Evolutionary conservation across 2,113 vertebrate species (phyloP), one percentile per base, ranked within the genome.

Genomic region (Oceanodroma tethys): DNA sequence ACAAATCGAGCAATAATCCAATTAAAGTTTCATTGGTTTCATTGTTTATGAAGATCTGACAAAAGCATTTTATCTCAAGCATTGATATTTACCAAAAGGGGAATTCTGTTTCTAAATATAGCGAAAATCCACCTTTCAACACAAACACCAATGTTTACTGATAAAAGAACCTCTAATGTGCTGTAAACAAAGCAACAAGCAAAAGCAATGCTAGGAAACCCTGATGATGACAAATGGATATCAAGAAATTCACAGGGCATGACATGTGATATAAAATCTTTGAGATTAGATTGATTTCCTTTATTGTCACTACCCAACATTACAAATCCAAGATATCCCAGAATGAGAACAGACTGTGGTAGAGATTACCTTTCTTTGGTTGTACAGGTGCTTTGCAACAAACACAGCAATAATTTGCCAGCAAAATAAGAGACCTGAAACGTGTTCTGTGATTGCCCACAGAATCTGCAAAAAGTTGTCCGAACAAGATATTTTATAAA

Each of bases 41-140:
- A 74, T 88, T 96, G 79, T 76, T 90, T 95, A 80, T 90, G 79
- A 94, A 71, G 52, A 74, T 50, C 63, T 78, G 72, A 88, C 63
- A 88, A 92, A 94, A 83, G 6, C 19, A 50, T 80, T 96, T 80
- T 76, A 59, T 88, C n/a, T 93, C 86, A 71, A 93, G 29, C 26
- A 71, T 6, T 93, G 59, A n/a, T 86, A 92, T 81, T 90, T 94
- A 73, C 43, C 74, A 82, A 80, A 91, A 91, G 58, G 56, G 34
- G 25, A 96, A 73, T 82, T 95, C 58, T 81, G 6, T 34, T 76
- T 62, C 78, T 79, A 58, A 83, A 82, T 86, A 43, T 5, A 93
- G 42, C 90, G 36, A 59, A 90, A 88, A 86, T 86, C 5, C 38
- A 70, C 32, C 68, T 90, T 88, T 71, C 47, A 84, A 90, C 22